Conservation (phyloP, 2,888 invertebrate species). For the Linnaemya vulpina region DNA sequence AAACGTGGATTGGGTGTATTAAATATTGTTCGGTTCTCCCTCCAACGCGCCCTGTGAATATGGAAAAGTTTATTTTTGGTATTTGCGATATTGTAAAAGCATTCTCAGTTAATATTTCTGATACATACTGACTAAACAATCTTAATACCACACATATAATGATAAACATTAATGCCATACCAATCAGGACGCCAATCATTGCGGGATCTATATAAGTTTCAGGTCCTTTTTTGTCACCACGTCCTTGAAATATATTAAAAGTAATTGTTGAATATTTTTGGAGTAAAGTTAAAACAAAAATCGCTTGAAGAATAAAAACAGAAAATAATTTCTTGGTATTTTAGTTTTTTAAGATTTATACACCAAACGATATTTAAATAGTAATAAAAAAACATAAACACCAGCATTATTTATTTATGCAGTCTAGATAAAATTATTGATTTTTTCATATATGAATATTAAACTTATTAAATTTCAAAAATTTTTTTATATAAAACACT, state of each 20-base stretch:
- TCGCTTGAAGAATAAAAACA: neutral
- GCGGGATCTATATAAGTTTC: constrained; percentile 92
- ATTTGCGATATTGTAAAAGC: neutral
- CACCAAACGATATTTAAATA: too few relatives aligned
- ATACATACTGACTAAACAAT: constrained; percentile 94
- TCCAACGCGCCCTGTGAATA: constrained; percentile 92
- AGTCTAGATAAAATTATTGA: too few relatives aligned
- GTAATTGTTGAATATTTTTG: neutral
- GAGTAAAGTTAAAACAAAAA: neutral
- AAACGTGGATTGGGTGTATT: constrained; percentile 96
- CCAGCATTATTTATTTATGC: too few relatives aligned
- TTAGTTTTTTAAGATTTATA: too few relatives aligned
- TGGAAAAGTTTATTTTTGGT: neutral
- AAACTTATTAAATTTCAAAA: too few relatives aligned
- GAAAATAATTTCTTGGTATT: neutral
- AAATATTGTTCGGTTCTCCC: constrained; percentile 95
- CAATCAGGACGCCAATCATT: constrained; percentile 95
- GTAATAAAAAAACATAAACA: too few relatives aligned
- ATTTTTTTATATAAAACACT: too few relatives aligned
- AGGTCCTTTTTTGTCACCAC: constrained; percentile 86
- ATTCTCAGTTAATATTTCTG: constrained; percentile 4
- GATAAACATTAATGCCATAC: constrained; percentile 96
- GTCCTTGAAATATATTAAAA: constrained; percentile 75
- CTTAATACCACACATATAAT: constrained; percentile 96
- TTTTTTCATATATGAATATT: neutral